These are phyloP conservation scores for Cynocephalus volans DNA, from an alignment of 2,113 vertebrate species.

Conservation along the genomic window DNA sequence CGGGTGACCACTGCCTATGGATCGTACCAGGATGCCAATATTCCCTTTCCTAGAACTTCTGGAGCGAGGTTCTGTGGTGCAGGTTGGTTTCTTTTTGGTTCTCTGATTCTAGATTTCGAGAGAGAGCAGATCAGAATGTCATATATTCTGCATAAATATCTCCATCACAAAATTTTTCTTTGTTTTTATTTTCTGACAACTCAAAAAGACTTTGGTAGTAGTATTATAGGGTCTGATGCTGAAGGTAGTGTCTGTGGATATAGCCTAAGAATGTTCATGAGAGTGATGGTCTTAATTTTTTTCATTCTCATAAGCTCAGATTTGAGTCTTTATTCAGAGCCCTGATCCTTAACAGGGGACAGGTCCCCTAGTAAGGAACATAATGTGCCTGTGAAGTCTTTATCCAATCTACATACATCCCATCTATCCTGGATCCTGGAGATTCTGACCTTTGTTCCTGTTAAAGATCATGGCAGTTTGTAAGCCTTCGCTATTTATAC, in stretches of 20 bases:
- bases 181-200: constrained; percentile 58
- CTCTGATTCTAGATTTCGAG: constrained; percentile 55
- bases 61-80: constrained; percentile 99
- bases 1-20: constrained; percentile 97
- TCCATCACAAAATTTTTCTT: not conserved
- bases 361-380: not conserved
- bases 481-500: not conserved
- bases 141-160: not conserved
- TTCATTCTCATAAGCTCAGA: not conserved
- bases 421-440: not conserved
- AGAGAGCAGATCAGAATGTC: not conserved
- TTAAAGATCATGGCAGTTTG: not conserved
- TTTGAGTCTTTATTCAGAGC: constrained; percentile 21
- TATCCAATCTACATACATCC: not conserved
- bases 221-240: not conserved
- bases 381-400: not conserved
- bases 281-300: not conserved
- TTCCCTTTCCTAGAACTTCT: constrained; percentile 98
- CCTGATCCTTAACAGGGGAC: not conserved
- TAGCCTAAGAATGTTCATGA: not conserved
- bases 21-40: constrained; percentile 99
- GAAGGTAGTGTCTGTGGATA: not conserved
- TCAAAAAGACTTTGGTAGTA: not conserved
- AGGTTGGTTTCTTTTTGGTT: constrained; percentile 86
- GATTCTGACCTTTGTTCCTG: not conserved